Base-by-base conservation (phyloP, 2,888 invertebrate species). In the Heliconius aoede region DNA sequence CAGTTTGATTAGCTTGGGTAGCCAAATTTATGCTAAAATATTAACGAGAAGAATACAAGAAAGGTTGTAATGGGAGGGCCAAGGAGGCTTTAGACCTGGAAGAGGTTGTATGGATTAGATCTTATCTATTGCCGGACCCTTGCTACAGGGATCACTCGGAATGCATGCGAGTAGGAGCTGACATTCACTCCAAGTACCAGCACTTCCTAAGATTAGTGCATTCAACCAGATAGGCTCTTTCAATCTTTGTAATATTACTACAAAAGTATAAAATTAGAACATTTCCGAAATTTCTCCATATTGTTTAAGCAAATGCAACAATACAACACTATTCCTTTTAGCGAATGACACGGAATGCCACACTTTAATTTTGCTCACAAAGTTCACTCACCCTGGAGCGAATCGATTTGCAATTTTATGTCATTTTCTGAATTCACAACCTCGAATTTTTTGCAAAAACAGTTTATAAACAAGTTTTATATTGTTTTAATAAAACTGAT, bases 351-450 rank as follows among this genome's bases (percentile, higher is more conserved):
- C 69, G 74, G 58, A 72, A 76, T 62, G 69, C 73, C 68, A 75
- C 72, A 62, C 68, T 78, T 76, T 61, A 71, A 76, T 76, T 76
- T 73, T 28, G 64, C 73, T 71, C 36, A 36, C 32, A 36, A 60
- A 69, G 78, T 76, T 78, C 78, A 78, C 15, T 78, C 69, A 78
- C 69, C 76, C 40, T 64, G 71, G 21, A 61, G 55, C 69, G 55
- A 55, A 55, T 65, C 65, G 36, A 65, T 65, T 65, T 65, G 36
- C 65, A n/a, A 36, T 65, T 65, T 36, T 36, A 65, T 24, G 36
- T 36, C 36, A 36, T 24, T 65, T 40, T 36, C 5, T n/a, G 24
- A 5, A 65, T n/a, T 36, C 4, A 24, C 3, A 26, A 15, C 65
- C 13, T 36, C 36, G n/a, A 64, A 64, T 24, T 5, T 36, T 61